A percentile compares a stretch with the other conserved stretches of the same genome.
These are phyloP conservation scores for Pollenia angustigena DNA, from an alignment of 2,888 invertebrate genomes.

Conservation along the genomic window DNA sequence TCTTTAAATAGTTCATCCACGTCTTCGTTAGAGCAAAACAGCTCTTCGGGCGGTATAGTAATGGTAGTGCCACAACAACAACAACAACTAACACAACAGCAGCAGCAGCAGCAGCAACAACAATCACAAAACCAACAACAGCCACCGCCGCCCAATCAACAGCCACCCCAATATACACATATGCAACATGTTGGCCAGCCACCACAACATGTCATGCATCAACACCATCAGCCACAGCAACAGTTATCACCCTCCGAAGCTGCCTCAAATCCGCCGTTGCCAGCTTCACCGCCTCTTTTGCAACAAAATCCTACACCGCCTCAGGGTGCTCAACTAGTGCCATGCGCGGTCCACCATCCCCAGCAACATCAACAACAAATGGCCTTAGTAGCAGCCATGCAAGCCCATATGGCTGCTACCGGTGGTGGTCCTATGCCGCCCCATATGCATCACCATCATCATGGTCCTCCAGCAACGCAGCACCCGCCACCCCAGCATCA, in stretches of 20 bases:
- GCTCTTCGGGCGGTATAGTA: constrained; percentile 76
- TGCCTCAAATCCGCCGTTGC: constrained; percentile 80
- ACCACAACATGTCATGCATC: constrained; percentile 71
- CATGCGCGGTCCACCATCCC: constrained; percentile 80
- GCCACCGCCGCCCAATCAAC: constrained; percentile 66
- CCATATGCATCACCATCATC: constrained; percentile 75
- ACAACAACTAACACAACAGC: constrained; percentile 66
- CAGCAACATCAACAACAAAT: constrained; percentile 82
- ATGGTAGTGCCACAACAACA: constrained; percentile 77
- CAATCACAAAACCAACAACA: constrained; percentile 74
- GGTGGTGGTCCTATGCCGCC: constrained; percentile 74
- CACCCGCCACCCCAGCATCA: constrained; percentile 69
- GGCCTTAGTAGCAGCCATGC: constrained; percentile 82
- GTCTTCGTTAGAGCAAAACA: constrained; percentile 59
- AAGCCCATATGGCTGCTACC: constrained; percentile 77
- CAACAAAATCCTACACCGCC: constrained; percentile 81
- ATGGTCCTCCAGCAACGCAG: constrained; percentile 73
- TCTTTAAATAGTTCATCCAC: constrained; percentile 73
- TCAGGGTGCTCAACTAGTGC: constrained; percentile 81
- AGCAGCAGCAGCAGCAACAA: constrained; percentile 69
- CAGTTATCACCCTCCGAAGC: constrained; percentile 82
- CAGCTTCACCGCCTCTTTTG: constrained; percentile 82
- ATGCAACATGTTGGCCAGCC: constrained; percentile 68
- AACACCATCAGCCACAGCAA: constrained; percentile 72
- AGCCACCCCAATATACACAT: constrained; percentile 71